A percentile compares a stretch with the other conserved stretches of the same genome.
Evolutionary conservation across 2,113 vertebrate species (phyloP).

Genomic region (Desmodus rotundus): DNA sequence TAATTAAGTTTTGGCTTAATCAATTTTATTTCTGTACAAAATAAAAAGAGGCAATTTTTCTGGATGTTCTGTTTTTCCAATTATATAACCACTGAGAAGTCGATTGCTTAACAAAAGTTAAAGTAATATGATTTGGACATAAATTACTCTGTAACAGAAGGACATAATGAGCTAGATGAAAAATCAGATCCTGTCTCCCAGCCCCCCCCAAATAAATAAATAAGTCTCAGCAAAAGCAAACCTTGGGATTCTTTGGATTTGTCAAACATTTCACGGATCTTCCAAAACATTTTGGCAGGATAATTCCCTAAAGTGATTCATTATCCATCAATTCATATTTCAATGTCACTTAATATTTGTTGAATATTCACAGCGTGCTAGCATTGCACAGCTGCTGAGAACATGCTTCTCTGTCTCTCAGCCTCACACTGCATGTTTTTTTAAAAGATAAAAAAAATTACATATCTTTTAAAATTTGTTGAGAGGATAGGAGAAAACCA

Average conservation of each 20-base stretch:
- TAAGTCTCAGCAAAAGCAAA: constrained; percentile 61
- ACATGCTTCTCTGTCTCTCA: constrained; percentile 62
- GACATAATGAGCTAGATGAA: constrained; percentile 59
- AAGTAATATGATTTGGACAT: constrained; percentile 69
- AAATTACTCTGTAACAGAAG: constrained; percentile 59
- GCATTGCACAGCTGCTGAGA: constrained; percentile 69
- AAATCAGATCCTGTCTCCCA: constrained; percentile 47
- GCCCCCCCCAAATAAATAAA: constrained; percentile 64
- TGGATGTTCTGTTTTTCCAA: constrained; percentile 66
- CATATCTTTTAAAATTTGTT: constrained; percentile 52
- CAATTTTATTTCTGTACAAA: constrained; percentile 69
- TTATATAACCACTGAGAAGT: constrained; percentile 65
- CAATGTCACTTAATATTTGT: constrained; percentile 74
- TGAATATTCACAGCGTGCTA: constrained; percentile 72
- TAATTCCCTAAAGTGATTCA: constrained; percentile 74
- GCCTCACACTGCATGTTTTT: constrained; percentile 54
- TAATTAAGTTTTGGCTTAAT: constrained; percentile 71
- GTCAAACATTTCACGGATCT: constrained; percentile 73
- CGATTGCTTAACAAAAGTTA: constrained; percentile 68
- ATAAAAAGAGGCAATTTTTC: constrained; percentile 68
- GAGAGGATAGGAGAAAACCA: constrained; percentile 13
- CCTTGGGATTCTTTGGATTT: constrained; percentile 66
- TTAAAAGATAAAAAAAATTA: constrained; percentile 52
- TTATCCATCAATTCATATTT: constrained; percentile 76
- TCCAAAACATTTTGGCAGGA: constrained; percentile 77